These are phyloP conservation scores for Plutella xylostella DNA, from an alignment of 2,888 invertebrate genomes.

Conservation along the genomic window DNA sequence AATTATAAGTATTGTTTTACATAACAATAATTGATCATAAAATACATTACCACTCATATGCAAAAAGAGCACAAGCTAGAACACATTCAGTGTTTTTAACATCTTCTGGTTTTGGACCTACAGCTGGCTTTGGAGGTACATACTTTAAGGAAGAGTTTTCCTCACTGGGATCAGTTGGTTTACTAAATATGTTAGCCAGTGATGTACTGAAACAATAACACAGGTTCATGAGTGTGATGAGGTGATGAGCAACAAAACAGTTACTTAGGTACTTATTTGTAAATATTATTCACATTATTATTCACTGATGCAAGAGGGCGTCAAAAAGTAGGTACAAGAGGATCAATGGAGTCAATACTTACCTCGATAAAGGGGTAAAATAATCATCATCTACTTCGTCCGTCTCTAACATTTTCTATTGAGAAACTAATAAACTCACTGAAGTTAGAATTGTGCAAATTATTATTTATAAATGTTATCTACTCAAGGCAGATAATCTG, in stretches of 20 bases:
- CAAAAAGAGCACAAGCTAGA: conserved; percentile 43
- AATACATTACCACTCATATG: conserved; percentile 48
- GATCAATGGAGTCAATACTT: conserved; percentile 13
- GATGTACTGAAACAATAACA: conserved; percentile 55
- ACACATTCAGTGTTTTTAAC: conserved; percentile 38
- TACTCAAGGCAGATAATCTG: no score
- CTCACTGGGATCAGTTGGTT: conserved; percentile 21
- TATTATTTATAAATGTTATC: no score
- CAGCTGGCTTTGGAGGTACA: conserved; percentile 37
- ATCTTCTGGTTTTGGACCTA: conserved; percentile 18
- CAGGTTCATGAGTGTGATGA: no score
- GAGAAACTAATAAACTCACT: no score
- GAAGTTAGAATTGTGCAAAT: no score
- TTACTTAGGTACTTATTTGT: conserved; percentile 3
- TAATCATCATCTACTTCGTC: conserved; percentile 58
- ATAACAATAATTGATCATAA: not conserved
- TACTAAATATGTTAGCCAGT: conserved; percentile 48
- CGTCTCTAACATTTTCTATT: conserved; percentile 30
- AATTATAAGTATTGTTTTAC: not conserved
- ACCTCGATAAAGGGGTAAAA: conserved; percentile 54
- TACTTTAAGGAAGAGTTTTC: conserved; percentile 47
- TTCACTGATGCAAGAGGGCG: no score
- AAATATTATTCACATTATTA: no score
- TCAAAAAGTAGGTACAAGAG: no score
- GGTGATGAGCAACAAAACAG: not conserved